These are phyloP conservation scores for Hypercompe scribonia DNA, from an alignment of 2,888 invertebrate genomes.

Conservation along the genomic window DNA sequence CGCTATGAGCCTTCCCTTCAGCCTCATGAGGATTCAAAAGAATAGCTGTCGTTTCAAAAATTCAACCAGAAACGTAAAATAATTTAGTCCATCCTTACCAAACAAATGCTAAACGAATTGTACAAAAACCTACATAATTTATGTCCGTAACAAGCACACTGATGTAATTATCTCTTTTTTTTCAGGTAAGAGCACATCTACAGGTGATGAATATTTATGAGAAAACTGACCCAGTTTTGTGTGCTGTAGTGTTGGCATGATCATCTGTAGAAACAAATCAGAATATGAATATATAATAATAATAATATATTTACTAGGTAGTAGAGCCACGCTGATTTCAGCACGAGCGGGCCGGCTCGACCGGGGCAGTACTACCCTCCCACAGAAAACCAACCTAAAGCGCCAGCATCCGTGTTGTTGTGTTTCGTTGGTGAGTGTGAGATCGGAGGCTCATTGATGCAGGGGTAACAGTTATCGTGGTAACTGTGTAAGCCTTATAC, in stretches of 20 bases:
- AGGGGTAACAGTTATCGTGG: too few relatives aligned
- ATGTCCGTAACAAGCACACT: slow-evolving; percentile 22
- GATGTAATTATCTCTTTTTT: slow-evolving; percentile 28
- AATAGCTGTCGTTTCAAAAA: not conserved
- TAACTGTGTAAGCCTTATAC: too few relatives aligned
- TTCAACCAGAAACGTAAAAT: not conserved
- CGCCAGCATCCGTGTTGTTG: too few relatives aligned
- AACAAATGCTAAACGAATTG: slow-evolving; percentile 1
- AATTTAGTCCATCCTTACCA: not conserved
- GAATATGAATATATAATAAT: too few relatives aligned
- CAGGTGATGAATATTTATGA: slow-evolving; percentile 30
- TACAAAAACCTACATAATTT: slow-evolving; percentile 16
- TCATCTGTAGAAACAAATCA: not conserved
- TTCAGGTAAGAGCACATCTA: slow-evolving; percentile 31
- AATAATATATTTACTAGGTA: too few relatives aligned
- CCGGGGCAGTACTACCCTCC: too few relatives aligned
- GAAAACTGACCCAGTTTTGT: not conserved
- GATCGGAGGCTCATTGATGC: too few relatives aligned
- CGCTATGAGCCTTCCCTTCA: not conserved
- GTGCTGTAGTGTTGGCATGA: slow-evolving; percentile 4
- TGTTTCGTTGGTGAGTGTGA: too few relatives aligned
- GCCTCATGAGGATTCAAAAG: not conserved
- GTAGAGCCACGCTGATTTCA: too few relatives aligned
- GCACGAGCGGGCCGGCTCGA: too few relatives aligned
- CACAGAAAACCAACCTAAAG: too few relatives aligned